Conservation (phyloP, 2,888 invertebrate genomes). For the Selenia dentaria region DNA sequence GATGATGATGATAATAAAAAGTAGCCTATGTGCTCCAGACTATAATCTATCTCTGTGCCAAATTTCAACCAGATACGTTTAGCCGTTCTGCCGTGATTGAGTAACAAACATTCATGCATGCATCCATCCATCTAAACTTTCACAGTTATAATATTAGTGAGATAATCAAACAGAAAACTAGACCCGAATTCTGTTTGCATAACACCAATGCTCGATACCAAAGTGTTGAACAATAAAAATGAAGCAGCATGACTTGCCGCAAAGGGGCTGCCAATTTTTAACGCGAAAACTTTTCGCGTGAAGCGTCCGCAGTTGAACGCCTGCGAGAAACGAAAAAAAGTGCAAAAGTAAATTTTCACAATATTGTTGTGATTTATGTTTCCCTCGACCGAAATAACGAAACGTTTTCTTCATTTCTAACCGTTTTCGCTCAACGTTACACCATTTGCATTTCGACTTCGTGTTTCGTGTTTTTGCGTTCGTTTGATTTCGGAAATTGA, state of each 20-base stretch:
- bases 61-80: no score
- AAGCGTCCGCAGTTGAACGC: conserved; percentile 28
- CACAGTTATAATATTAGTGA: no score
- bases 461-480: conserved; percentile 19
- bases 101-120: no score
- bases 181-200: neutral
- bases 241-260: conserved; percentile 44
- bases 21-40: no score
- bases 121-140: no score
- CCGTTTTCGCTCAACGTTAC: conserved; percentile 37
- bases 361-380: conserved; percentile 63
- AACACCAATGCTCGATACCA: neutral
- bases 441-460: conserved; percentile 43
- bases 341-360: conserved; percentile 56
- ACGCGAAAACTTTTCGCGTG: conserved; percentile 51
- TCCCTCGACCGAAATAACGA: conserved; percentile 38
- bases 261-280: conserved; percentile 60
- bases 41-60: no score
- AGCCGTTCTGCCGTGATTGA: no score
- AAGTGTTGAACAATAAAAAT: conserved; percentile 32
- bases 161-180: neutral
- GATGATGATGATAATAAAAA: no score
- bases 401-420: conserved; percentile 46
- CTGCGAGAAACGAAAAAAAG: conserved; percentile 24
- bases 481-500: conserved; percentile 25